Conservation (phyloP, 2,113 vertebrate species). For the Bujurquina vittata region DNA sequence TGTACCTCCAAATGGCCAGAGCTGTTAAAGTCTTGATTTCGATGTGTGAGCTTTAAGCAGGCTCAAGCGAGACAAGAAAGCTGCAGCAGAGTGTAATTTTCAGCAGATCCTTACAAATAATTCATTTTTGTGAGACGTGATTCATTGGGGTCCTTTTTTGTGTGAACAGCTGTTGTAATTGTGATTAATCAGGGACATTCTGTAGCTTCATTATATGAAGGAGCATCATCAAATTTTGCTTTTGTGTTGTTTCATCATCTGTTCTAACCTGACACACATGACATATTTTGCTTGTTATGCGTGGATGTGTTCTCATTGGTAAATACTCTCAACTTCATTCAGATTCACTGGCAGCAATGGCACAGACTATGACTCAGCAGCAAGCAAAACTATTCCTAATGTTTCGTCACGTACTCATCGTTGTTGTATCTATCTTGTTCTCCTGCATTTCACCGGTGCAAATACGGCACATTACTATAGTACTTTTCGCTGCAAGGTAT, state of each 20-base stretch:
- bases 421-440: background rate
- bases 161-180: conserved; percentile 10
- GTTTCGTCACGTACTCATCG: conserved; percentile 10
- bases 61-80: conserved; percentile 44
- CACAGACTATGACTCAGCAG: background rate
- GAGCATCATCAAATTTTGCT: conserved; percentile 24
- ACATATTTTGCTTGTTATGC: background rate
- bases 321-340: conserved; percentile 9
- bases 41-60: conserved; percentile 52
- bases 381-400: conserved; percentile 7
- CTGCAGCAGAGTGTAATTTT: conserved; percentile 33
- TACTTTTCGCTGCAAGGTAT: conserved; percentile 6
- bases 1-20: conserved; percentile 68
- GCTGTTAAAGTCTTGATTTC: conserved; percentile 63
- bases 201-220: conserved; percentile 3
- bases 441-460: background rate
- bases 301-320: background rate
- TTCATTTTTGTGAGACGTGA: conserved; percentile 48
- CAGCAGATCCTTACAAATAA: conserved; percentile 33
- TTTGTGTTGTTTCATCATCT: background rate
- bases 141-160: conserved; percentile 24
- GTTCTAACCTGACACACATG: background rate
- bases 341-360: conserved; percentile 7
- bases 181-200: conserved; percentile 31
- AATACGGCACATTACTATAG: background rate